phyloP scores from a whole-genome alignment of 2,113 vertebrate genomes.

The Pleuronectes platessa region DNA sequence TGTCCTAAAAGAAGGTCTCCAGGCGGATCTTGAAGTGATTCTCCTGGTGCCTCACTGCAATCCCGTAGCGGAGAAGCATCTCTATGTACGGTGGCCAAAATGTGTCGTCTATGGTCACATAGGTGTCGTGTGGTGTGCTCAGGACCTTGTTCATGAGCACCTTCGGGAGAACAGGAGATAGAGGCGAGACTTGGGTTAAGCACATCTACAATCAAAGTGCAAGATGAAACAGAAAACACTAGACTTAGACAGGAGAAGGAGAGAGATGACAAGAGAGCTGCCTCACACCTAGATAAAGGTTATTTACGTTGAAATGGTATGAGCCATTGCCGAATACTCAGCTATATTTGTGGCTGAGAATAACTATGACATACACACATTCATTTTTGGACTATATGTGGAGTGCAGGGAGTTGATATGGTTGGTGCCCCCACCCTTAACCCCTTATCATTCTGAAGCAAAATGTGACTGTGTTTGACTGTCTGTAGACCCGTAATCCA shows the following conservation, averaged over 20 bases:
- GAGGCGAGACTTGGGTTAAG: neutral
- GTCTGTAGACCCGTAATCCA: no score
- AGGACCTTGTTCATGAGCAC: conserved; percentile 85
- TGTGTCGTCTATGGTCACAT: conserved; percentile 80
- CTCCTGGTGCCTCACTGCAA: conserved; percentile 89
- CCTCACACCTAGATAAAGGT: neutral
- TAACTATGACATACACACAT: neutral
- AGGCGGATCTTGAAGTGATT: conserved; percentile 86
- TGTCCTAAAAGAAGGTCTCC: conserved; percentile 65
- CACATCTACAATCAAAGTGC: neutral
- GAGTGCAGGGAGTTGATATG: neutral
- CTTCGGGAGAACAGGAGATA: conserved; percentile 71
- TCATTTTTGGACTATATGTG: neutral
- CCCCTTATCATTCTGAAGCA: no score
- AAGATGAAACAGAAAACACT: neutral
- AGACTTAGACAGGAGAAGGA: neutral
- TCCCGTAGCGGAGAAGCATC: conserved; percentile 88
- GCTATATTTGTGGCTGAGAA: neutral
- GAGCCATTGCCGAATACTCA: neutral
- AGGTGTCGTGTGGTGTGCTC: conserved; percentile 90
- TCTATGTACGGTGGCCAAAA: conserved; percentile 96
- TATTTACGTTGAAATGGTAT: neutral
- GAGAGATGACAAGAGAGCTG: no score
- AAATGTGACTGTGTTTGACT: no score
- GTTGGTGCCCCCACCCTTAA: no score